Evolutionary conservation across 2,113 vertebrate species (phyloP).

Genomic region (Nesogale talazaci): DNA sequence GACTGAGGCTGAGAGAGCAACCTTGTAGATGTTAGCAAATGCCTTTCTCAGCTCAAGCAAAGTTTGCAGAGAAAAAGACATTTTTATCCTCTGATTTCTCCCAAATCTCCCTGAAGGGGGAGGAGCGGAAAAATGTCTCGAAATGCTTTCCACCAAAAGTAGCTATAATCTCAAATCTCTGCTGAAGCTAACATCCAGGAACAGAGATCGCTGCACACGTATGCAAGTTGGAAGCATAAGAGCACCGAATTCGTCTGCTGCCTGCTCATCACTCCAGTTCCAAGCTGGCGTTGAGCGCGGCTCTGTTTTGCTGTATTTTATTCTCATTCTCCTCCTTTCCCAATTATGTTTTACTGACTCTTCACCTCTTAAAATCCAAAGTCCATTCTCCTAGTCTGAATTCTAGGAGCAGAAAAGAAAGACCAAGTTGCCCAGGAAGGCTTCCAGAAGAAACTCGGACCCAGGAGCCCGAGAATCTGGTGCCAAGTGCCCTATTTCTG

Average conservation of each 20-base stretch:
- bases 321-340: no score
- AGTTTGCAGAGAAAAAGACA: slow-evolving; percentile 31
- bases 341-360: neutral
- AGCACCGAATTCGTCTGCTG: neutral
- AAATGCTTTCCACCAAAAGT: slow-evolving; percentile 43
- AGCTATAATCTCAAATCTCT: slow-evolving; percentile 1
- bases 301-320: neutral
- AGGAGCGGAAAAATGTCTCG: neutral
- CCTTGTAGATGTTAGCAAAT: slow-evolving; percentile 20
- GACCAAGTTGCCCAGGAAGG: neutral
- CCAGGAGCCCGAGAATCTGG: neutral
- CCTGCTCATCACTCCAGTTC: neutral
- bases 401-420: neutral
- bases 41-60: neutral
- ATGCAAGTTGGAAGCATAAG: neutral
- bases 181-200: slow-evolving; percentile 9
- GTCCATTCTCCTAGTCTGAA: neutral
- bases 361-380: slow-evolving; percentile 12
- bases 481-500: neutral
- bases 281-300: no score
- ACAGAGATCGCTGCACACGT: neutral
- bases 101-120: slow-evolving; percentile 1
- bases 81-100: slow-evolving; percentile 21
- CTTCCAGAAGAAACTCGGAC: neutral
- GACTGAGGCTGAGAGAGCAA: neutral